A percentile compares a stretch with the other conserved stretches of the same genome.
Conservation (phyloP, 2,113 vertebrate genomes). For the Dicaeum eximium region DNA sequence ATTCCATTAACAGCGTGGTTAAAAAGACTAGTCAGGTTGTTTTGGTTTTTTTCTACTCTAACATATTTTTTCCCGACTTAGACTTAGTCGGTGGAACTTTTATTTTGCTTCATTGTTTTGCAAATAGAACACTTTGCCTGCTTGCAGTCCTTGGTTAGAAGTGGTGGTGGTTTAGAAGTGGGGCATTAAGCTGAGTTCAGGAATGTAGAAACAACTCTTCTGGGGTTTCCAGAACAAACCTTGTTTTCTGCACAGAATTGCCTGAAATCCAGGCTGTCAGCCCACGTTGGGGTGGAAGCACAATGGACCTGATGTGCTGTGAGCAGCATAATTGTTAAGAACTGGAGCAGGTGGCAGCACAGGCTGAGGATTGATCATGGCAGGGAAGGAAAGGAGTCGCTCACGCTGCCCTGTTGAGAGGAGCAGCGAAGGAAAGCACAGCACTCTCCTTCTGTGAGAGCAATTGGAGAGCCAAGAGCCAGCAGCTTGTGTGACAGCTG, state of each 20-base stretch:
- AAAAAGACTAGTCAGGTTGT: background rate
- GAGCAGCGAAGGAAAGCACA: background rate
- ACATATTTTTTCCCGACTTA: background rate
- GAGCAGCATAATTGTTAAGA: background rate
- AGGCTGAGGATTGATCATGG: background rate
- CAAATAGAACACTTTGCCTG: background rate
- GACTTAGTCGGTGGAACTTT: background rate
- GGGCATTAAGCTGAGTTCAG: background rate
- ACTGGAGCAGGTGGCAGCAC: background rate
- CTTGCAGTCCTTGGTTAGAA: background rate
- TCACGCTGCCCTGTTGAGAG: background rate
- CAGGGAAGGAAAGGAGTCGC: background rate
- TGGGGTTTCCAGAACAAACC: background rate
- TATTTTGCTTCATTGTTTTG: background rate
- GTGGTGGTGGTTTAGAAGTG: background rate
- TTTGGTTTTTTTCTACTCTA: background rate
- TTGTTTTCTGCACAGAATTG: background rate
- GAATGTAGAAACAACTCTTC: background rate
- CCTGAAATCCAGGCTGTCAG: background rate
- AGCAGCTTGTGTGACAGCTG: conserved; percentile 60
- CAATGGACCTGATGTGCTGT: background rate
- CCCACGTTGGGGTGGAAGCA: background rate
- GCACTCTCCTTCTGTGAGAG: background rate
- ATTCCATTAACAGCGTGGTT: background rate
- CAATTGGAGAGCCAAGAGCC: background rate